A percentile compares a stretch with the other conserved stretches of the same genome.
phyloP scores from a whole-genome alignment of 2,888 invertebrate genomes.

The Lepidocyrtinus sp. region DNA sequence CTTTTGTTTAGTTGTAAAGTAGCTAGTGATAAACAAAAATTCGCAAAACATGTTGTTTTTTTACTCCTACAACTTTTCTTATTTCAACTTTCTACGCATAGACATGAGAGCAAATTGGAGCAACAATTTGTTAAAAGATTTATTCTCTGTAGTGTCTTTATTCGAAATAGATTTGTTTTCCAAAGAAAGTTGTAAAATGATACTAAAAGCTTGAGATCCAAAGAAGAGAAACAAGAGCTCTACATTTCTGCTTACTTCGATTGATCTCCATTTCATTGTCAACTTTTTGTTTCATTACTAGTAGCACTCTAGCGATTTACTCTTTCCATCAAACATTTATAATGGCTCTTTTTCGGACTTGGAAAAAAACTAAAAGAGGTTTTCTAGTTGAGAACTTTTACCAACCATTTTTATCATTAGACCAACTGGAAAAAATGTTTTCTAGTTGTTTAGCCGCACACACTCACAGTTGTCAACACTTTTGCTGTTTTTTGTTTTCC shows the following conservation, averaged over 20 bases:
- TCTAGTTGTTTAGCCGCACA: background rate
- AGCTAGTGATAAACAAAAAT: too few relatives aligned
- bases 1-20: too few relatives aligned
- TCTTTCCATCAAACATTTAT: background rate
- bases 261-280: constrained; percentile 34
- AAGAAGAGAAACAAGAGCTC: background rate
- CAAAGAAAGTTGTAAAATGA: constrained; percentile 16
- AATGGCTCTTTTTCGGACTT: background rate
- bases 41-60: too few relatives aligned
- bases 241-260: constrained; percentile 12
- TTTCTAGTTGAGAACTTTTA: background rate
- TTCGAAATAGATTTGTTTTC: constrained; percentile 7
- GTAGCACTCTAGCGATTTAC: background rate
- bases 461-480: constrained; percentile 24
- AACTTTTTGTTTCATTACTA: background rate
- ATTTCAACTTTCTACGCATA: too few relatives aligned
- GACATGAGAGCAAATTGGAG: background rate
- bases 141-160: background rate
- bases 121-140: constrained; percentile 14
- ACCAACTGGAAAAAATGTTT: background rate
- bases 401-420: too few relatives aligned
- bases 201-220: background rate
- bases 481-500: background rate
- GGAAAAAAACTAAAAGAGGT: background rate
- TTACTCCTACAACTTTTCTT: background rate